Evolutionary conservation across 1,140 invertebrate species (phyloP), one percentile per base, ranked within the genome.

Genomic region (Microplitis demolitor): DNA sequence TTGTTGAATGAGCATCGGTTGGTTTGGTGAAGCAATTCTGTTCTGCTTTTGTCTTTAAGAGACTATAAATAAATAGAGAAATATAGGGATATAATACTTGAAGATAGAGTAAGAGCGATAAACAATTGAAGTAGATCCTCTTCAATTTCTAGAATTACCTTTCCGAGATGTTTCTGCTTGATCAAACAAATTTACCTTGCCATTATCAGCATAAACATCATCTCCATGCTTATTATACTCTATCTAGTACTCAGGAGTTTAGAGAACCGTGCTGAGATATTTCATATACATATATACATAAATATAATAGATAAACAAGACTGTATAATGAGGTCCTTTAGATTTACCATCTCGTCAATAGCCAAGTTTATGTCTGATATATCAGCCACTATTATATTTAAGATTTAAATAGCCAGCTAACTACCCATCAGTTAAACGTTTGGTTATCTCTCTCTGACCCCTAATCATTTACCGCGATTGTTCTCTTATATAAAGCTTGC

Each of bases 1-100:
- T 67, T 66, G 35, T 66, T 68, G 58, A 37, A 45, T 68, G 54
- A 68, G 54, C 56, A 61, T 64, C 62, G 45, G 62, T n/a, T 64
- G 16, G 37, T 31, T 64, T 24, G 50, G 35, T 35, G n/a, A 35
- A 31, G 56, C 56, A 62, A 56, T 39, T n/a, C 51, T 56, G 64
- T 58, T 2, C 45, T 61, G 61, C 13, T 34, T 73, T 31, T 51
- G 54, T n/a, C 37, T 64, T 9, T 66, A 24, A 24, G 39, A 45
- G 39, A 45, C 39, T 11, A 45, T 45, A 45, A 45, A 45, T 45
- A 45, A 11, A 6, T 11, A 11, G 8, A 45, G 39, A 45, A 45
- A 45, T 45, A 45, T 45, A 45, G 6, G 6, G 6, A 39, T 39
- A 8, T 3, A 45, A 45, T 45, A 31, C 45, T 54, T 45, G 6